phyloP scores from a whole-genome alignment of 2,113 vertebrate genomes.

The Hippopotamus amphibius region DNA sequence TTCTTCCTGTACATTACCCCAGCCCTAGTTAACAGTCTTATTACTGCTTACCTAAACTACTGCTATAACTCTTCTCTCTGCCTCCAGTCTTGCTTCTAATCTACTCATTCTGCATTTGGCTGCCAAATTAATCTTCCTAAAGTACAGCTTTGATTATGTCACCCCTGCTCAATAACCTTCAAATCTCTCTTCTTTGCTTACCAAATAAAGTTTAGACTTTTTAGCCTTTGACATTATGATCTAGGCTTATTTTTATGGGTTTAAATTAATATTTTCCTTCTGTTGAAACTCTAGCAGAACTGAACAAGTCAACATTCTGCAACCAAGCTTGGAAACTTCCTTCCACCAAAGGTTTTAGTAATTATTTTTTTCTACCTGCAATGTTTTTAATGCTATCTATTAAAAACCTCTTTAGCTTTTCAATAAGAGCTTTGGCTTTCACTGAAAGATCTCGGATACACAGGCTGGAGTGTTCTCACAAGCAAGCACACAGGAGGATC shows the following conservation, averaged over 20 bases:
- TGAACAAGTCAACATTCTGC: background rate
- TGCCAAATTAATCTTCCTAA: slow-evolving; percentile 75
- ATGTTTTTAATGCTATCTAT: background rate
- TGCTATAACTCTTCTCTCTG: slow-evolving; percentile 67
- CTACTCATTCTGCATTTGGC: slow-evolving; percentile 40
- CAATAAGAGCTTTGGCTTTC: background rate
- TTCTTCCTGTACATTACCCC: slow-evolving; percentile 19
- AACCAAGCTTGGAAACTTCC: background rate
- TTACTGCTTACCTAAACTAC: slow-evolving; percentile 64
- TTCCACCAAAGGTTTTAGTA: background rate
- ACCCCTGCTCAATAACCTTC: slow-evolving; percentile 68
- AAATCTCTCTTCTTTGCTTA: slow-evolving; percentile 64
- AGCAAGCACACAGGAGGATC: background rate
- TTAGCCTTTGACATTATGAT: slow-evolving; percentile 41
- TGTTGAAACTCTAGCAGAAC: slow-evolving; percentile 16
- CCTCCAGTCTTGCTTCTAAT: slow-evolving; percentile 60
- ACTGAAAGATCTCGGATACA: background rate
- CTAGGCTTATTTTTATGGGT: slow-evolving; percentile 20
- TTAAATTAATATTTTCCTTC: slow-evolving; percentile 52
- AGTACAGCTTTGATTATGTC: slow-evolving; percentile 71
- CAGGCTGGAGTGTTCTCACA: background rate
- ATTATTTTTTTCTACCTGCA: background rate
- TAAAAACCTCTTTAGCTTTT: background rate
- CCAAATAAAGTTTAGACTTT: slow-evolving; percentile 51
- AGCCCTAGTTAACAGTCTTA: slow-evolving; percentile 51